phyloP scores from a whole-genome alignment of 1,140 invertebrate genomes.

The Zeugodacus cucurbitae region DNA sequence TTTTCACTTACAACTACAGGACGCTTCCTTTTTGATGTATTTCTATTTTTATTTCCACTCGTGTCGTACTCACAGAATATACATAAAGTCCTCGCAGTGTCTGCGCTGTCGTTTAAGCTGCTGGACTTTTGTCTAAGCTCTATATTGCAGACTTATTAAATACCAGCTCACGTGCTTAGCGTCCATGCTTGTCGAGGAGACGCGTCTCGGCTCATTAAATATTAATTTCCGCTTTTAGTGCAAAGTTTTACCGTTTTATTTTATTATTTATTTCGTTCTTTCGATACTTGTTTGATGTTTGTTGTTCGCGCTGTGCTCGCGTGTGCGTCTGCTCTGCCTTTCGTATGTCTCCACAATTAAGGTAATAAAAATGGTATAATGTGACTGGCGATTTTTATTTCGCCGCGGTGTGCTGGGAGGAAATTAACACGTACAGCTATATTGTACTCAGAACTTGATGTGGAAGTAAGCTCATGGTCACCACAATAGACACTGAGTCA shows the following conservation, averaged over 20 bases:
- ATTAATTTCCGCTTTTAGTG: conserved; percentile 36
- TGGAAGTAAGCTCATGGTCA: neutral
- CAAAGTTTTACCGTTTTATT: neutral
- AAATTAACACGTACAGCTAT: neutral
- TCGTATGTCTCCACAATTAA: neutral
- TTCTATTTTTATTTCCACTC: too few species aligned
- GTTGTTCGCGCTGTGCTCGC: neutral
- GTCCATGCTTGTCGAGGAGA: neutral
- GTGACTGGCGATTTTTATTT: neutral
- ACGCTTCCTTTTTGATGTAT: too few species aligned
- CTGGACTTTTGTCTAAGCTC: neutral
- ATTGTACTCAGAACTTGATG: neutral
- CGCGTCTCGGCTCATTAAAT: neutral
- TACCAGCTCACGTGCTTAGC: neutral
- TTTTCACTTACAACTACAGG: too few species aligned
- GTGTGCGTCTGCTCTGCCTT: neutral
- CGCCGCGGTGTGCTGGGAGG: neutral
- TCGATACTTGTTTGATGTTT: neutral
- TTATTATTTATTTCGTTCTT: neutral
- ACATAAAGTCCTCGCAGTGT: neutral
- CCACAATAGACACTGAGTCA: neutral
- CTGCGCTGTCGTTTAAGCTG: neutral
- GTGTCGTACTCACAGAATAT: too few species aligned
- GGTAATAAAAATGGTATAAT: neutral
- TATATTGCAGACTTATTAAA: neutral